Percentiles rank a stretch among this genome's conserved stretches.
phyloP scores from a whole-genome alignment of 2,113 vertebrate species.

The Pungitius pungitius region DNA sequence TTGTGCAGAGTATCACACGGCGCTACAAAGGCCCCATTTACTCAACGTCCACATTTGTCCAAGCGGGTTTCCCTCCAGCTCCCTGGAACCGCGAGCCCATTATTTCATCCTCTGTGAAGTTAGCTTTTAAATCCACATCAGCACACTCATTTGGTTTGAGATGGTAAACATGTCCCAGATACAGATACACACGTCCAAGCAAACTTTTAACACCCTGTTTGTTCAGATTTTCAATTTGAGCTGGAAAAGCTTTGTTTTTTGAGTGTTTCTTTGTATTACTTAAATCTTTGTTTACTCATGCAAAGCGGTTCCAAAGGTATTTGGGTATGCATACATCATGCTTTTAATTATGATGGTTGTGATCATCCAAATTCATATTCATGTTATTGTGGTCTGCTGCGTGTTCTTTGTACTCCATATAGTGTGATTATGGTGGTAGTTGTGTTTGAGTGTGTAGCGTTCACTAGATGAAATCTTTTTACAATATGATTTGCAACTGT shows the following conservation, averaged over 20 bases:
- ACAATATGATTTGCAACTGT: neutral
- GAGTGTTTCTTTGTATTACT: neutral
- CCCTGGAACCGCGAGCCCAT: constrained; percentile 71
- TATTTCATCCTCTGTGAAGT: constrained; percentile 68
- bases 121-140: constrained; percentile 70
- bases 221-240: constrained; percentile 21
- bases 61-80: constrained; percentile 64
- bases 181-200: constrained; percentile 17
- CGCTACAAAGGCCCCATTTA: constrained; percentile 68
- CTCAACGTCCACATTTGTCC: constrained; percentile 60
- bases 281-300: constrained; percentile 18
- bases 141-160: constrained; percentile 59
- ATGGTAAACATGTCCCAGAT: constrained; percentile 63
- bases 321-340: neutral
- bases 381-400: neutral
- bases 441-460: neutral
- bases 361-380: no score
- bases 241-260: neutral
- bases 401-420: neutral
- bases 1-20: constrained; percentile 63
- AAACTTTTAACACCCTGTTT: constrained; percentile 16
- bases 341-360: neutral
- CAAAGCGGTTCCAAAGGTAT: constrained; percentile 1
- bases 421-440: neutral
- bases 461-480: neutral